Evolutionary conservation across 2,797 vertebrate genomes (phyloP).

Genomic region (Bradypus variegatus): DNA sequence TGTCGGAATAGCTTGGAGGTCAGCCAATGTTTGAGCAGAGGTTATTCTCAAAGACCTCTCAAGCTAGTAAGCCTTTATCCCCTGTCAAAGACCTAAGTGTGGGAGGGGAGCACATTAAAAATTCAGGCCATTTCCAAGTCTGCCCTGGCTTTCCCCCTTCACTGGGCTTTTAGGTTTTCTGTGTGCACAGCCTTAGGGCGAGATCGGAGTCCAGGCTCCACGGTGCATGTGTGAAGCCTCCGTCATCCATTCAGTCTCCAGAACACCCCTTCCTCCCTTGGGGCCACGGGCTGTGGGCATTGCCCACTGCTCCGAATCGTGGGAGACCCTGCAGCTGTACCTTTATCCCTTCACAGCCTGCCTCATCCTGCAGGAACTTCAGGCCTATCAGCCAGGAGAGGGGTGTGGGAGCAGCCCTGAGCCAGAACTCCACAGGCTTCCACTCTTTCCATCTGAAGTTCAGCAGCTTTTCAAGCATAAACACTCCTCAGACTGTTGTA

Average conservation of each 20-base stretch:
- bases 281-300: accelerated
- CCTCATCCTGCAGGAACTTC: neutral
- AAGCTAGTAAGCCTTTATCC: neutral
- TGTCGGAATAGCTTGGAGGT: neutral
- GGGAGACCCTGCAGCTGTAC: accelerated
- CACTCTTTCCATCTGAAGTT: too few species aligned
- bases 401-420: neutral
- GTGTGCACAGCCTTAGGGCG: accelerated
- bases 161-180: neutral
- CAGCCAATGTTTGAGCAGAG: neutral
- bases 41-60: neutral
- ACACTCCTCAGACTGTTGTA: neutral
- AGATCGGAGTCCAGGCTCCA: neutral
- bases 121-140: neutral
- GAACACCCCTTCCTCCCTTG: neutral
- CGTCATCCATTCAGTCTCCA: accelerated
- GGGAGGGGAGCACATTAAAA: neutral
- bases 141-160: neutral
- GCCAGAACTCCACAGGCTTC: too few species aligned
- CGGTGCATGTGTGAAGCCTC: accelerated
- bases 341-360: accelerated
- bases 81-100: neutral
- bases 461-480: neutral
- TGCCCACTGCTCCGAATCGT: neutral
- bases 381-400: neutral